Conservation (phyloP, 2,888 invertebrate genomes). For the Aleiodes leptofemur region DNA sequence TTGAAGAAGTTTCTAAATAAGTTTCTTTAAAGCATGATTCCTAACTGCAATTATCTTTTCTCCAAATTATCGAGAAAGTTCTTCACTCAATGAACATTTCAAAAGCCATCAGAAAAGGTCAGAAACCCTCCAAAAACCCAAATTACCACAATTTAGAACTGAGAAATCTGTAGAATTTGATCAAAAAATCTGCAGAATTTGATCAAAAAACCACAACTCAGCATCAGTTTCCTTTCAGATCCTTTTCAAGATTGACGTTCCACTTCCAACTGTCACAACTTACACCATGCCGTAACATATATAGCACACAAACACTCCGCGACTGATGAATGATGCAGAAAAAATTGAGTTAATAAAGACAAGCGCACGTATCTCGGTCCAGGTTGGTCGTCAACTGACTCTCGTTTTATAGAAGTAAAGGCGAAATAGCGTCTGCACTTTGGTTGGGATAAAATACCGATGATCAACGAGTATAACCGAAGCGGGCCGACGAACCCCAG, state of each 20-base stretch:
- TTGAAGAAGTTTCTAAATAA: no score
- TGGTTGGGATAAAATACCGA: constrained; percentile 20
- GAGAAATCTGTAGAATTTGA: background rate
- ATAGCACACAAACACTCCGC: constrained; percentile 32
- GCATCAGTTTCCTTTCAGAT: background rate
- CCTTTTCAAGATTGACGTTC: background rate
- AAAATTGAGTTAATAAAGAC: constrained; percentile 33
- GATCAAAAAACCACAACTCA: background rate
- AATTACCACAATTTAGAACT: background rate
- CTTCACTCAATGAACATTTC: constrained; percentile 1
- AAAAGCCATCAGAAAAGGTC: background rate
- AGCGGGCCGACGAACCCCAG: constrained; percentile 42
- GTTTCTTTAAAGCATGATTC: no score
- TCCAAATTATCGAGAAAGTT: background rate
- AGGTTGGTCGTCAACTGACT: constrained; percentile 72
- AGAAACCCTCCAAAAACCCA: background rate
- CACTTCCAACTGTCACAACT: constrained; percentile 37
- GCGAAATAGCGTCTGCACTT: constrained; percentile 32
- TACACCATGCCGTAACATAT: constrained; percentile 35
- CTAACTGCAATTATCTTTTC: background rate
- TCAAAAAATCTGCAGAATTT: background rate
- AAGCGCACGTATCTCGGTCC: constrained; percentile 60
- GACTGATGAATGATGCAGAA: constrained; percentile 45
- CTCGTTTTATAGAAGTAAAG: background rate
- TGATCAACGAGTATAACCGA: constrained; percentile 38